Evolutionary conservation across 2,113 vertebrate genomes (phyloP).

Genomic region (Strix aluco): DNA sequence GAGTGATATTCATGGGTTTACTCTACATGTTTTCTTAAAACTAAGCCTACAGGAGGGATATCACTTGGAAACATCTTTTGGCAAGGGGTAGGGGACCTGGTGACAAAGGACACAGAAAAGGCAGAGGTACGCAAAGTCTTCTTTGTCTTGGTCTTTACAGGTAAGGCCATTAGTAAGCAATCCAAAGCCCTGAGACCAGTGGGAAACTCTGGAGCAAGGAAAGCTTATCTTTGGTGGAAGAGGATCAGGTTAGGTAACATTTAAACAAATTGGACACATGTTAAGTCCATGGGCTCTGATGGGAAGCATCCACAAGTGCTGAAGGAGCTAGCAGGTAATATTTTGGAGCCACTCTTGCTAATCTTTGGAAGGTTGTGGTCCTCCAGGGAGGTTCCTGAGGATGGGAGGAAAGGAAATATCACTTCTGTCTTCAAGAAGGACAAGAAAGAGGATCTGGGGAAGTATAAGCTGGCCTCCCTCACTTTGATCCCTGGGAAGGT

Average conservation of each 20-base stretch:
- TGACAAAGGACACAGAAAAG: not conserved
- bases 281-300: not conserved
- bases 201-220: not conserved
- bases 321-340: not conserved
- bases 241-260: not conserved
- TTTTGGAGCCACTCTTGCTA: not conserved
- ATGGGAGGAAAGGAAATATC: not conserved
- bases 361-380: not conserved
- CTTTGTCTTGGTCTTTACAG: not conserved
- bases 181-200: not conserved
- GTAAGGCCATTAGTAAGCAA: not conserved
- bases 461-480: not conserved
- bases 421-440: not conserved
- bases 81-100: not conserved
- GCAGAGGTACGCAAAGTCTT: fast-evolving
- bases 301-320: not conserved
- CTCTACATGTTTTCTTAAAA: not conserved
- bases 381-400: not conserved
- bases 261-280: not conserved
- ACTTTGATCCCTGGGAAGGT: not conserved
- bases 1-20: not conserved
- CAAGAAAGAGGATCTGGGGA: not conserved
- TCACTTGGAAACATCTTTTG: not conserved
- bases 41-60: not conserved
- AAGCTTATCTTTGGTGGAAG: not conserved